Evolutionary conservation across 1,140 invertebrate genomes (phyloP), one percentile per base, ranked within the genome.

Genomic region (Bombus ignitus): DNA sequence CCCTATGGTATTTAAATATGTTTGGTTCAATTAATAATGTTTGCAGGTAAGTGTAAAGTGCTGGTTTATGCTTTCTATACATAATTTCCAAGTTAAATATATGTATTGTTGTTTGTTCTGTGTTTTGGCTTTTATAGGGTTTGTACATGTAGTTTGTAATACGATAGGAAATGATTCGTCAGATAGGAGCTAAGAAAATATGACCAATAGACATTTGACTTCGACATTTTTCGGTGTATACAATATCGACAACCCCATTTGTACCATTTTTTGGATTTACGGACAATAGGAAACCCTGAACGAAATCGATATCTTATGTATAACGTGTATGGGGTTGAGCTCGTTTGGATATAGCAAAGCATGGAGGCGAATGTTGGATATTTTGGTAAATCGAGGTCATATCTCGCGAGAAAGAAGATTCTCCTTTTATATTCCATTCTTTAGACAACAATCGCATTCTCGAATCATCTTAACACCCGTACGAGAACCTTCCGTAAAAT

Each of bases 331-430:
- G 25, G 53, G n/a, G 28, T 5, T 28, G 25, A 37, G 15, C 37
- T 73, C 28, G 79, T 42, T 62, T 35, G 66, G 37, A 81, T 9
- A 37, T 28, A 35, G 35, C 2, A 42, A 73, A 81, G 15, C 66
- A 42, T 15, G 47, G 2, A 59, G 13, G 68, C 8, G 79, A 71
- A 42, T 68, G 70, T 73, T 28, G 80, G 37, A 59, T 39, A 39
- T 32, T 81, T 81, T 59, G 79, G 79, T 35, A 62, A 62, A 81
- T 81, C 80, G 80, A 32, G 70, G 68, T 81, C 70, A 44, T 53
- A 62, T 81, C 37, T 25, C 32, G 18, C 1, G 44, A 57, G 78
- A 42, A 81, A 47, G 66, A 42, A 42, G 12, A 72, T 70, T 59
- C 44, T 35, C 12, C 3, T 72, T 53, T 28, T 39, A 3, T 44